A percentile compares a stretch with the other conserved stretches of the same genome.
Conservation (phyloP, 2,888 invertebrate species). For the Disparrhopalites patrizii region DNA sequence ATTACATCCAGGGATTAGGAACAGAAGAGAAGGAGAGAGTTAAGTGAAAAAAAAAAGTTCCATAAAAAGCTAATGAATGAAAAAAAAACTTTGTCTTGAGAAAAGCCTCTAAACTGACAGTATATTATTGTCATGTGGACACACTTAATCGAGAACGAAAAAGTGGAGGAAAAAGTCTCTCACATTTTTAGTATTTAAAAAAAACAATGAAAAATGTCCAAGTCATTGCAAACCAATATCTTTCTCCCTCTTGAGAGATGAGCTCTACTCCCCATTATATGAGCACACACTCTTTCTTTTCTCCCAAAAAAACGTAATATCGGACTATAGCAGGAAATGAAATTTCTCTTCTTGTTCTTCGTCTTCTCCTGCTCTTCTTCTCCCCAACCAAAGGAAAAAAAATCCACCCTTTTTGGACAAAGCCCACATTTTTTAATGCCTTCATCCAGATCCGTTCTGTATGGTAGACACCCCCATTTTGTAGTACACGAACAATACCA, state of each 20-base stretch:
- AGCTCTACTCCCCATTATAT: constrained; percentile 30
- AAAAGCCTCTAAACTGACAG: too few relatives aligned
- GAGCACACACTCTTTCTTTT: constrained; percentile 25
- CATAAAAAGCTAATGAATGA: neutral
- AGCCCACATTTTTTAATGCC: constrained; percentile 7
- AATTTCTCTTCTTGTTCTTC: constrained; percentile 23
- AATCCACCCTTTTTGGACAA: neutral
- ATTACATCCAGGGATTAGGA: too few relatives aligned
- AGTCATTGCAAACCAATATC: constrained; percentile 36
- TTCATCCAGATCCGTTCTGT: constrained; percentile 10
- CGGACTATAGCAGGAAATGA: constrained; percentile 31
- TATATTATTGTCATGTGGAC: neutral
- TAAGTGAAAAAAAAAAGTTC: neutral
- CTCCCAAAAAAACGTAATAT: too few relatives aligned
- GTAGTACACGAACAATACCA: too few relatives aligned
- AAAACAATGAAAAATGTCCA: constrained; percentile 31
- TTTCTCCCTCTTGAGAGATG: too few relatives aligned
- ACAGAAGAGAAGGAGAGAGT: neutral
- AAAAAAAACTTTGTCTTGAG: neutral
- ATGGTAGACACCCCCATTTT: too few relatives aligned
- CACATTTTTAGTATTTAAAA: too few relatives aligned
- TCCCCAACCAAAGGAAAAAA: neutral
- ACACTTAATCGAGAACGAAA: constrained; percentile 17
- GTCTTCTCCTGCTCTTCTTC: too few relatives aligned
- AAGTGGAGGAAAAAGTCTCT: too few relatives aligned